A percentile compares a stretch with the other conserved stretches of the same genome.
Conservation (phyloP, 2,113 vertebrate species). For the Eclectus roratus region DNA sequence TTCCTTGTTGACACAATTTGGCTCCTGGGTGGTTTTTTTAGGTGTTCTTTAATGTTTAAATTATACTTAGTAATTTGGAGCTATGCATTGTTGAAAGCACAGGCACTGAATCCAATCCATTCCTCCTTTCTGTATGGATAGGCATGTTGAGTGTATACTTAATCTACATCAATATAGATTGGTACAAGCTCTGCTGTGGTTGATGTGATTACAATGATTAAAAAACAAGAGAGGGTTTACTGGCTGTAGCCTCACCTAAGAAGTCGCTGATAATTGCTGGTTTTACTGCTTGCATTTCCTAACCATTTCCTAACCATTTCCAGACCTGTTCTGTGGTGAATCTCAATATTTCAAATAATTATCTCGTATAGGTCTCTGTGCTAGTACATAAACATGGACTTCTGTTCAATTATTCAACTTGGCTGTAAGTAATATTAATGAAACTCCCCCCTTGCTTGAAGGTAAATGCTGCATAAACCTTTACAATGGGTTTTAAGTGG, state of each 20-base stretch:
- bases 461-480: background rate
- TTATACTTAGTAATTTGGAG: background rate
- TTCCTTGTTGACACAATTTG: background rate
- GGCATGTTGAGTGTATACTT: background rate
- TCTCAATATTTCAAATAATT: background rate
- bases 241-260: background rate
- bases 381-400: background rate
- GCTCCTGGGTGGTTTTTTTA: background rate
- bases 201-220: background rate
- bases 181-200: background rate
- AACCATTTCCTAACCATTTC: background rate
- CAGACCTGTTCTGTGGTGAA: background rate
- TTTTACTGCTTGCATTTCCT: background rate
- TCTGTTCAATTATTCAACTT: background rate
- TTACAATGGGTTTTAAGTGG: background rate
- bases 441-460: background rate
- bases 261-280: background rate
- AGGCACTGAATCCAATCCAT: background rate
- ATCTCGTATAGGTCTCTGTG: background rate
- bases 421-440: background rate
- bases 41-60: background rate
- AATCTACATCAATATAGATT: background rate
- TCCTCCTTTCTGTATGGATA: background rate
- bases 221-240: background rate
- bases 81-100: background rate